Evolutionary conservation across 2,888 invertebrate species (phyloP).

Genomic region (Coenonympha glycerion): DNA sequence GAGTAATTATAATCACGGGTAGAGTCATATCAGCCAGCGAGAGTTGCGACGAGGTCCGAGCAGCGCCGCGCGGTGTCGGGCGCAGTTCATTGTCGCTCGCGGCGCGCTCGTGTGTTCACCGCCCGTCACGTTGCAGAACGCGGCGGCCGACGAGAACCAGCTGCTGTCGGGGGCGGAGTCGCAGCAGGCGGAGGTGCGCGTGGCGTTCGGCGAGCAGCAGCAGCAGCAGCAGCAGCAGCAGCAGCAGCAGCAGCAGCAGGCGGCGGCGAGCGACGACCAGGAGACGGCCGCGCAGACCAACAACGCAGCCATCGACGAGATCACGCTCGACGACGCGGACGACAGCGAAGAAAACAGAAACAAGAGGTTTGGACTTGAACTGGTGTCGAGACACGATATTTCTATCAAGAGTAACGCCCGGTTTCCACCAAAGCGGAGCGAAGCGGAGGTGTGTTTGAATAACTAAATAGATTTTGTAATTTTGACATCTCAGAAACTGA

Average conservation of each 20-base stretch:
- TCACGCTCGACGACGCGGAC: conserved; percentile 82
- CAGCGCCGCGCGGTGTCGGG: neutral
- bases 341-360: conserved; percentile 86
- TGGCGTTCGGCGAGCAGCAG: conserved; percentile 70
- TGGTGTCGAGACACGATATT: no score
- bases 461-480: no score
- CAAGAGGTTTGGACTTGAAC: conserved; percentile 76
- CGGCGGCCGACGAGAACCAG: conserved; percentile 66
- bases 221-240: conserved; percentile 74
- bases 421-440: no score
- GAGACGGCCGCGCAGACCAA: conserved; percentile 77
- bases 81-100: conserved; percentile 23
- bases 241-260: conserved; percentile 75
- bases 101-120: neutral
- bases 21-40: neutral
- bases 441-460: no score
- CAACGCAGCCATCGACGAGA: conserved; percentile 80
- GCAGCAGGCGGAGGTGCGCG: conserved; percentile 78
- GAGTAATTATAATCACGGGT: no score
- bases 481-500: no score
- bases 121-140: conserved; percentile 43
- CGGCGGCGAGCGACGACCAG: conserved; percentile 47
- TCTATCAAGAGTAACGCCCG: no score
- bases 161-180: conserved; percentile 76
- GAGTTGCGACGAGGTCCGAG: neutral